Conservation (phyloP, 2,888 invertebrate genomes). For the Deilephila porcellus region DNA sequence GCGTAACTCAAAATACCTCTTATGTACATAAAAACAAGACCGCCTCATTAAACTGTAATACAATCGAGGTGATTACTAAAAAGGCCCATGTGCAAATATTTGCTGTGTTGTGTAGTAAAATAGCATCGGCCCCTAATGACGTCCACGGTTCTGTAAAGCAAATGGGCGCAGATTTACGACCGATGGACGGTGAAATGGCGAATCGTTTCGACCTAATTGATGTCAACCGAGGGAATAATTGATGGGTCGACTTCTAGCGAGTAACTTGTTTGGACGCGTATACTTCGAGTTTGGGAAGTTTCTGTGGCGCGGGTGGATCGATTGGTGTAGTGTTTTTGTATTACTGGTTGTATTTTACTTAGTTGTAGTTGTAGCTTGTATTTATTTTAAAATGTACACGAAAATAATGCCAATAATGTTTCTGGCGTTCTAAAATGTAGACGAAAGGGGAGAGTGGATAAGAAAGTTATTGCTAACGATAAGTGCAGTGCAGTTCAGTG, state of each 20-base stretch:
- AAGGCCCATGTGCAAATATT: slow-evolving; percentile 22
- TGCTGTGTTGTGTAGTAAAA: slow-evolving; percentile 26
- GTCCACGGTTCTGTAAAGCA: slow-evolving; percentile 36
- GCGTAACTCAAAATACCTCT: neutral
- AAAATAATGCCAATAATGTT: too few species aligned
- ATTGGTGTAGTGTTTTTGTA: neutral
- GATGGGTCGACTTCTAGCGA: slow-evolving; percentile 37
- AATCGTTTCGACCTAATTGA: slow-evolving; percentile 42
- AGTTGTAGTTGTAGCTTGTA: neutral
- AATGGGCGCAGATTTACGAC: slow-evolving; percentile 44
- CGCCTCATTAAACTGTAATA: neutral
- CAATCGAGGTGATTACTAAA: slow-evolving; percentile 24
- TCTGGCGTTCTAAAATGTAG: too few species aligned
- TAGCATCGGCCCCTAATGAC: slow-evolving; percentile 39
- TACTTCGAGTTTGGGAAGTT: slow-evolving; percentile 1
- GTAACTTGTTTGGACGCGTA: slow-evolving; percentile 30
- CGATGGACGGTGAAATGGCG: slow-evolving; percentile 38
- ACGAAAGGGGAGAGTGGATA: too few species aligned
- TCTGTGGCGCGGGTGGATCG: neutral
- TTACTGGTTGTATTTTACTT: neutral
- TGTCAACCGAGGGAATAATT: slow-evolving; percentile 38
- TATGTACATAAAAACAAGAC: neutral
- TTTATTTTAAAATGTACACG: too few species aligned
- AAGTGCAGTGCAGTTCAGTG: too few species aligned
- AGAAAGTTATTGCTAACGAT: too few species aligned